A percentile compares a stretch with the other conserved stretches of the same genome.
Evolutionary conservation across 2,113 vertebrate species (phyloP).

Genomic region (Apus apus): DNA sequence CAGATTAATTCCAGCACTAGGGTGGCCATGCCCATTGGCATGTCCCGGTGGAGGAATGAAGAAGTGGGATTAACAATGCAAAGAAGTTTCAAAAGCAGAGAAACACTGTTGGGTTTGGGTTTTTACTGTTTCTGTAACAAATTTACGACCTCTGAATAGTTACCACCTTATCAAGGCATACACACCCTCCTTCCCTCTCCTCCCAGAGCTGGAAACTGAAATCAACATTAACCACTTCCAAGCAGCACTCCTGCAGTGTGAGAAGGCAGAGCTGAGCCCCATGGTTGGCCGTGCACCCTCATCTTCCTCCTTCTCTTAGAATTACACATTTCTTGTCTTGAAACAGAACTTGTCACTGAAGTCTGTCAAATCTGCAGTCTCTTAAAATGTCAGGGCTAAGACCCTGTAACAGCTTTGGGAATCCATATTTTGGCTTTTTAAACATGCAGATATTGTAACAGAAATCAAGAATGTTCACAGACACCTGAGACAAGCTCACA

Average conservation of each 20-base stretch:
- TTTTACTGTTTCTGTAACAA: background rate
- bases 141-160: background rate
- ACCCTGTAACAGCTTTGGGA: background rate
- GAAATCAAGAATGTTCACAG: background rate
- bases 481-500: no score
- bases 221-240: background rate
- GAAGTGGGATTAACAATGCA: background rate
- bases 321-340: background rate
- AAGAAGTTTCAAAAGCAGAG: background rate
- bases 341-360: background rate
- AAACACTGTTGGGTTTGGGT: background rate
- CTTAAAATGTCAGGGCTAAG: background rate
- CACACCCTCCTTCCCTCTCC: background rate
- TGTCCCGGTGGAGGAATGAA: background rate
- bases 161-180: background rate
- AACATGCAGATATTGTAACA: background rate
- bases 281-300: fast-evolving
- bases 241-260: background rate
- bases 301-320: background rate
- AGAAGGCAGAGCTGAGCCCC: background rate
- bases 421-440: background rate
- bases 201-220: background rate
- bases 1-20: no score
- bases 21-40: background rate
- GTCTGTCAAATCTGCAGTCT: background rate